Percentiles rank a stretch among this genome's conserved stretches.
phyloP scores from a whole-genome alignment of 2,888 invertebrate species.

The Plagodis pulveraria region DNA sequence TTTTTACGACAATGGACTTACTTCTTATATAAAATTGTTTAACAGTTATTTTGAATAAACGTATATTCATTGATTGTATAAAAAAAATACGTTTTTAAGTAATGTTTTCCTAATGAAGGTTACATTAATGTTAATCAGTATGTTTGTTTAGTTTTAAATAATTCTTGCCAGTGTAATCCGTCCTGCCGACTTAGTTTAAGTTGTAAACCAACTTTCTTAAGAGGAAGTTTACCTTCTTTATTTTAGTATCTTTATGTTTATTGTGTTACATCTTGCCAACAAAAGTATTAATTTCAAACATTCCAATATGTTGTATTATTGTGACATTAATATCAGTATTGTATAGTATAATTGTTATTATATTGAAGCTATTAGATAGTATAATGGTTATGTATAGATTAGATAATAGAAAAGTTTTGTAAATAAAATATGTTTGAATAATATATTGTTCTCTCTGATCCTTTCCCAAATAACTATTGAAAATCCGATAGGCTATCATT shows the following conservation, averaged over 20 bases:
- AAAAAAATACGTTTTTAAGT: neutral
- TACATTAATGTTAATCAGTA: constrained; percentile 11
- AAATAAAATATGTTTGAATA: constrained; percentile 39
- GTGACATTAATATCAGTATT: constrained; percentile 40
- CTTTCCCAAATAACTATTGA: too few species aligned
- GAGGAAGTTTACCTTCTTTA: neutral
- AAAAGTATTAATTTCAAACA: constrained; percentile 67
- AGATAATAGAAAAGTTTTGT: constrained; percentile 37
- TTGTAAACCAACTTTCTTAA: constrained; percentile 16
- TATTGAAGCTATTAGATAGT: constrained; percentile 42
- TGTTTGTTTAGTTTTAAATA: constrained; percentile 43
- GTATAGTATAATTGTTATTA: constrained; percentile 46
- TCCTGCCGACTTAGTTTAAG: constrained; percentile 65
- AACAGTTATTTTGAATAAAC: too few species aligned
- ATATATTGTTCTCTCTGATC: constrained; percentile 1
- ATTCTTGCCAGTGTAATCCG: constrained; percentile 68
- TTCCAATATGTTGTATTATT: constrained; percentile 27
- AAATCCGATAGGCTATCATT: too few species aligned
- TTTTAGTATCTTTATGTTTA: neutral
- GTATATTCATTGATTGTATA: too few species aligned
- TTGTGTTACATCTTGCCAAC: constrained; percentile 69
- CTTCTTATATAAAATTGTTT: too few species aligned
- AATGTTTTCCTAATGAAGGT: neutral
- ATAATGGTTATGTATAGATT: constrained; percentile 35
- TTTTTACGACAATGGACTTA: constrained; percentile 2